Conservation (phyloP, 2,888 invertebrate genomes). For the Neocrepidodera transversa region DNA sequence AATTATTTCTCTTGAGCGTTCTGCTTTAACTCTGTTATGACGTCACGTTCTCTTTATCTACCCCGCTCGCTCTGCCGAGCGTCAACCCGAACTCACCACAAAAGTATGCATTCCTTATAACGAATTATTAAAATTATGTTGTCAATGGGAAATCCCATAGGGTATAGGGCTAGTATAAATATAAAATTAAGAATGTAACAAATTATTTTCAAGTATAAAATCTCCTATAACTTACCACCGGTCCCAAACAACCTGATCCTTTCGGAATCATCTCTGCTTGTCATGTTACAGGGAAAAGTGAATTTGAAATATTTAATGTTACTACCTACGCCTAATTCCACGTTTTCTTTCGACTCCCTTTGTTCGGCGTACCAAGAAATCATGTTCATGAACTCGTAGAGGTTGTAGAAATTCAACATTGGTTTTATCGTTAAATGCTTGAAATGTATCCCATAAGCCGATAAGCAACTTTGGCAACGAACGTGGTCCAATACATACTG, state of each 20-base stretch:
- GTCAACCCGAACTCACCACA: too few species aligned
- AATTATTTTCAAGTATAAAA: too few species aligned
- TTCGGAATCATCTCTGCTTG: slow-evolving; percentile 68
- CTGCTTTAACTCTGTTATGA: too few species aligned
- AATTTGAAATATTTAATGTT: slow-evolving; percentile 70
- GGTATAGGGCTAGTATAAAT: too few species aligned
- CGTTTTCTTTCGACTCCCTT: slow-evolving; percentile 51
- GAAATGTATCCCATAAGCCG: slow-evolving; percentile 71
- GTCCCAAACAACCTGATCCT: slow-evolving; percentile 76
- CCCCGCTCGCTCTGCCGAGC: too few species aligned
- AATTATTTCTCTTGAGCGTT: too few species aligned
- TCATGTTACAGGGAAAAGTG: slow-evolving; percentile 79
- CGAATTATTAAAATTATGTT: too few species aligned
- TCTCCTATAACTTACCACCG: too few species aligned
- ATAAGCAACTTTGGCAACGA: slow-evolving; percentile 74
- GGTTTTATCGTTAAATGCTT: slow-evolving; percentile 74
- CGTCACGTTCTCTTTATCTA: too few species aligned
- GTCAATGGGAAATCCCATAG: too few species aligned
- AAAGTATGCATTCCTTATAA: too few species aligned
- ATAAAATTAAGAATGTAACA: too few species aligned
- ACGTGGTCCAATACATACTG: slow-evolving; percentile 77
- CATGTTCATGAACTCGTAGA: slow-evolving; percentile 85
- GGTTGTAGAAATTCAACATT: slow-evolving; percentile 79
- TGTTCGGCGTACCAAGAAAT: slow-evolving; percentile 76
- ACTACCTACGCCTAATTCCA: slow-evolving; percentile 63